A percentile compares a stretch with the other conserved stretches of the same genome.
phyloP scores from a whole-genome alignment of 2,113 vertebrate genomes.

The Garra rufa region DNA sequence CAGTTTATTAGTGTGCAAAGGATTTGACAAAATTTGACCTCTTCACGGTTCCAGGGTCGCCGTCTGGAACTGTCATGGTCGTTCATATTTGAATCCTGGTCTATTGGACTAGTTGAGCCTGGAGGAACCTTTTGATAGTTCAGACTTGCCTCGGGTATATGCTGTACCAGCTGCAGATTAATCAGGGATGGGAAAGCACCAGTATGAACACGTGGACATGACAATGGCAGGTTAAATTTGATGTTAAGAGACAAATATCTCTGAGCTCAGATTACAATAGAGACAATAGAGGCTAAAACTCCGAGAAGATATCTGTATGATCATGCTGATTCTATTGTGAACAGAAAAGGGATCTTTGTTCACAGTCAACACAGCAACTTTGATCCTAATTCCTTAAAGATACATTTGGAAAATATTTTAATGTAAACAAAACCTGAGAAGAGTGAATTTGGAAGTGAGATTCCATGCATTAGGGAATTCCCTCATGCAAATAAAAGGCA shows the following conservation, averaged over 20 bases:
- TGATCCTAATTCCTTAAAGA: neutral
- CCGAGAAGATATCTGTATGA: neutral
- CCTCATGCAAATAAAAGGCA: constrained; percentile 10
- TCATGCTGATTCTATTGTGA: constrained; percentile 15
- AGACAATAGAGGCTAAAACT: neutral
- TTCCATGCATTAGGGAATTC: constrained; percentile 33
- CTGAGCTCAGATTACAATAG: constrained; percentile 4
- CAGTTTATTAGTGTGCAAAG: constrained; percentile 16
- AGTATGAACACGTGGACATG: constrained; percentile 44
- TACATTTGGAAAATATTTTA: neutral
- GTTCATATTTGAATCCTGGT: constrained; percentile 93
- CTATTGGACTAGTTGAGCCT: constrained; percentile 78
- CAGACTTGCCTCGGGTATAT: constrained; percentile 94
- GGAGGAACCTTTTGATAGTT: constrained; percentile 97
- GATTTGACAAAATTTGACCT: constrained; percentile 66
- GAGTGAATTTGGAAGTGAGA: neutral
- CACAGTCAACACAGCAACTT: constrained; percentile 1
- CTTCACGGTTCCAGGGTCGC: constrained; percentile 80
- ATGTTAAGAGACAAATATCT: constrained; percentile 19
- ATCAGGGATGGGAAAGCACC: constrained; percentile 58
- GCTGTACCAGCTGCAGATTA: constrained; percentile 86
- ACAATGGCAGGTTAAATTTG: neutral
- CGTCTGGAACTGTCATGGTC: constrained; percentile 75
- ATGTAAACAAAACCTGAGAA: neutral
- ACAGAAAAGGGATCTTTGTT: constrained; percentile 30